Conservation (phyloP, 2,888 invertebrate genomes). For the Steinernema hermaphroditum region DNA sequence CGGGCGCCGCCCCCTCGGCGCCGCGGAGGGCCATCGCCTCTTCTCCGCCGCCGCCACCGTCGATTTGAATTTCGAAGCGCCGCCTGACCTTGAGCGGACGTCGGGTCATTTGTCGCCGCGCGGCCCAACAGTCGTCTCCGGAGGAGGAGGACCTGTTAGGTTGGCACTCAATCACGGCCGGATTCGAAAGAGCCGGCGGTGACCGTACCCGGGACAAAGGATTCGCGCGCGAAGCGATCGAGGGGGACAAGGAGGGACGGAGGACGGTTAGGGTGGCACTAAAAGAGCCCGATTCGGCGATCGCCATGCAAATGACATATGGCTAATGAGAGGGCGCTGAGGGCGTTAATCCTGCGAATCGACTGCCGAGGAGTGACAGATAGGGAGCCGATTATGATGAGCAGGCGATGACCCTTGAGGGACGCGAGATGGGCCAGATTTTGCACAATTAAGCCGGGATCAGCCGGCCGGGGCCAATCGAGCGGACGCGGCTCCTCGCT, state of each 20-base stretch:
- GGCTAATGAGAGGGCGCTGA: constrained; percentile 26
- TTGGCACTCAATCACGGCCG: constrained; percentile 18
- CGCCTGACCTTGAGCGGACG: constrained; percentile 11
- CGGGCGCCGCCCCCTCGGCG: constrained; percentile 11
- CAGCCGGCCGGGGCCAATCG: too few relatives aligned
- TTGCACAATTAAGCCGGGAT: constrained; percentile 1
- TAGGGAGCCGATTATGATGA: constrained; percentile 28
- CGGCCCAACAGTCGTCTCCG: neutral
- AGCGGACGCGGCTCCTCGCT: too few relatives aligned
- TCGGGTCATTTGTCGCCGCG: constrained; percentile 10
- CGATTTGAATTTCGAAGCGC: constrained; percentile 3
- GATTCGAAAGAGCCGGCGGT: neutral
- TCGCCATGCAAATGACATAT: constrained; percentile 26
- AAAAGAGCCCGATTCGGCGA: neutral
- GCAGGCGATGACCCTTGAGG: constrained; percentile 26
- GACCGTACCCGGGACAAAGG: constrained; percentile 21
- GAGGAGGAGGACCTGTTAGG: neutral
- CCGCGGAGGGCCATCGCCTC: constrained; percentile 18
- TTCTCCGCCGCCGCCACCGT: neutral
- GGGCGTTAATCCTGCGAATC: constrained; percentile 6
- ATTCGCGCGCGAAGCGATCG: constrained; percentile 23
- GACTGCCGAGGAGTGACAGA: constrained; percentile 24
- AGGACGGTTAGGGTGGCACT: too few relatives aligned
- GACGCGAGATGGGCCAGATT: neutral
- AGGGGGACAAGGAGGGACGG: neutral